Conservation (phyloP, 2,888 invertebrate genomes). For the Lissocephala sabroskyi region DNA sequence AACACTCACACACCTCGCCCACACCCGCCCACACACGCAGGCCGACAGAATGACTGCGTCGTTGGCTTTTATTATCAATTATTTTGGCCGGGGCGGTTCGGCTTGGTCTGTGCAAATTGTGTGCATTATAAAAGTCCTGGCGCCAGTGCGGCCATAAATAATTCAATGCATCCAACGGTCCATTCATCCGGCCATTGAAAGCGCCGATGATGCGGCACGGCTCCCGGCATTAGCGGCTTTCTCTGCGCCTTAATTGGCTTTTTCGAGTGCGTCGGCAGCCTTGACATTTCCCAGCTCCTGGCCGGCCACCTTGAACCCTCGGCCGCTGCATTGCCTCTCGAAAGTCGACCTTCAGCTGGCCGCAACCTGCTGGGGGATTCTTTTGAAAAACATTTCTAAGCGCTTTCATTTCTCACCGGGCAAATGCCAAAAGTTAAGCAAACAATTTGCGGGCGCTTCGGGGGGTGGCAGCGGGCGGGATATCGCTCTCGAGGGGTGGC, state of each 20-base stretch:
- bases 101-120: constrained; percentile 19
- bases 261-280: too few species aligned
- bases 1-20: constrained; percentile 28
- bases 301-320: too few species aligned
- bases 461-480: too few species aligned
- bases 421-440: constrained; percentile 25
- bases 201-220: too few species aligned
- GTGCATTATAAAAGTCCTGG: constrained; percentile 12
- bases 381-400: constrained; percentile 16
- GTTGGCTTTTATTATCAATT: constrained; percentile 29
- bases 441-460: background rate
- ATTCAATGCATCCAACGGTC: constrained; percentile 15
- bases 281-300: constrained; percentile 16
- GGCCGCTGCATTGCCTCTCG: too few species aligned
- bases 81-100: constrained; percentile 4
- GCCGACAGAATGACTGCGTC: constrained; percentile 18
- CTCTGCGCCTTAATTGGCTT: too few species aligned
- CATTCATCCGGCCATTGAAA: too few species aligned
- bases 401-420: constrained; percentile 7
- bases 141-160: constrained; percentile 32
- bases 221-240: too few species aligned
- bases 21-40: background rate
- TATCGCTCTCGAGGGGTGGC: too few species aligned
- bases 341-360: background rate
- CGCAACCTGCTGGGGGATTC: background rate